phyloP scores from a whole-genome alignment of 1,140 invertebrate species.

The Magallana angulata region DNA sequence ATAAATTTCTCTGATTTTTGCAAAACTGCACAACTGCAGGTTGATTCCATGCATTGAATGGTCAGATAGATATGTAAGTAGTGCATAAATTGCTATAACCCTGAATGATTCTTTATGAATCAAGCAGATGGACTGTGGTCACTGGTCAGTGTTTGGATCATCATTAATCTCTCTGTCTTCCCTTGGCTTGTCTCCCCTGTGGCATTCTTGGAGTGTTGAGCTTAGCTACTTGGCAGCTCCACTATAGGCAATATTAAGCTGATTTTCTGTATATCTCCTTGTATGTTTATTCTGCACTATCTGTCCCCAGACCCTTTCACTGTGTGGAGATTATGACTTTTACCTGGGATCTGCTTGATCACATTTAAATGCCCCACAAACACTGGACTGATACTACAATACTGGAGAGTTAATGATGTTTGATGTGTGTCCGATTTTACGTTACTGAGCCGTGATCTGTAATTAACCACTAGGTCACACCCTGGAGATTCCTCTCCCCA shows the following conservation, averaged over 20 bases:
- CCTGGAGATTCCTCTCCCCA: neutral
- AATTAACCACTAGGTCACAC: constrained; percentile 4
- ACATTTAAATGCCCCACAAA: neutral
- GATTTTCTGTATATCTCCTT: neutral
- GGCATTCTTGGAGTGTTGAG: neutral
- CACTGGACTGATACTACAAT: constrained; percentile 25
- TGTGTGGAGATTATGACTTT: constrained; percentile 16
- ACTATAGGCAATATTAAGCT: neutral
- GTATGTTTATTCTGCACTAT: neutral
- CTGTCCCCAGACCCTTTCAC: neutral
- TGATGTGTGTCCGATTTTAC: constrained; percentile 19
- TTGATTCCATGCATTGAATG: neutral
- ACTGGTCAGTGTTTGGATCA: neutral
- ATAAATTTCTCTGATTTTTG: neutral
- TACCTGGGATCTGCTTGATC: constrained; percentile 4
- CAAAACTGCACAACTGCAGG: neutral
- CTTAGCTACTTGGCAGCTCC: neutral
- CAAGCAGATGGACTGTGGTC: neutral
- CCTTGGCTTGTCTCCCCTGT: neutral
- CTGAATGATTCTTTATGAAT: neutral
- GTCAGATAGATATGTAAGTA: neutral
- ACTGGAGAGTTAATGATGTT: neutral
- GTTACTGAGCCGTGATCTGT: constrained; percentile 9
- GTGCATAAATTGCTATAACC: neutral
- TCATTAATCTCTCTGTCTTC: neutral